A percentile compares a stretch with the other conserved stretches of the same genome.
These are phyloP conservation scores for Tricholaema leucomelas DNA, from an alignment of 2,113 vertebrate species.

Conservation along the genomic window DNA sequence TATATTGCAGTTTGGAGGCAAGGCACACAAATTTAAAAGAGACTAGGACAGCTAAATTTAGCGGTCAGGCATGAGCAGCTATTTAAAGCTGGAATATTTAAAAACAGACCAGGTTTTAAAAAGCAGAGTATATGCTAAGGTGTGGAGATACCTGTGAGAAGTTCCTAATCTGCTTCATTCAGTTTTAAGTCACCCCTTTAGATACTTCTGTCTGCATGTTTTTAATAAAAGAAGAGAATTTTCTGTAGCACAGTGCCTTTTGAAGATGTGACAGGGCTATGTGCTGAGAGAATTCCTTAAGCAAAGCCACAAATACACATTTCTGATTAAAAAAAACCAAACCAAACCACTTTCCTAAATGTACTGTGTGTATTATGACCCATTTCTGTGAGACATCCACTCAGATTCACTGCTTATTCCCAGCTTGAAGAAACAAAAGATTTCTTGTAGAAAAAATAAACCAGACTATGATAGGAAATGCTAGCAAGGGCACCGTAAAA, in stretches of 20 bases:
- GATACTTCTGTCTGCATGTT: neutral
- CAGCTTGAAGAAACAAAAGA: neutral
- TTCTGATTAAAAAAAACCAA: neutral
- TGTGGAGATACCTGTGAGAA: neutral
- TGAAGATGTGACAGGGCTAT: neutral
- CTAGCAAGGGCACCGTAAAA: neutral
- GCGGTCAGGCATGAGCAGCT: neutral
- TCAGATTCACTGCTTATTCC: neutral
- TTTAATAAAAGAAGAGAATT: neutral
- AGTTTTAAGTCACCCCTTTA: neutral
- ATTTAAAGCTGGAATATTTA: neutral
- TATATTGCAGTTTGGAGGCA: neutral
- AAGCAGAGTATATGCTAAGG: neutral
- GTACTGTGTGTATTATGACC: neutral
- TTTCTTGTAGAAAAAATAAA: neutral
- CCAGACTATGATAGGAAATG: neutral
- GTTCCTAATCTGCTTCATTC: neutral
- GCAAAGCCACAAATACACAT: neutral
- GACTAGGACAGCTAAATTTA: conserved; percentile 21
- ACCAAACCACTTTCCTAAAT: neutral
- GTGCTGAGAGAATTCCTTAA: neutral
- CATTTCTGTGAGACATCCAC: neutral
- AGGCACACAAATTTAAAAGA: neutral
- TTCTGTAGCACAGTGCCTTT: neutral
- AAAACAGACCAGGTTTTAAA: neutral